phyloP scores from a whole-genome alignment of 2,888 invertebrate species.

The Dexiosoma caninum region DNA sequence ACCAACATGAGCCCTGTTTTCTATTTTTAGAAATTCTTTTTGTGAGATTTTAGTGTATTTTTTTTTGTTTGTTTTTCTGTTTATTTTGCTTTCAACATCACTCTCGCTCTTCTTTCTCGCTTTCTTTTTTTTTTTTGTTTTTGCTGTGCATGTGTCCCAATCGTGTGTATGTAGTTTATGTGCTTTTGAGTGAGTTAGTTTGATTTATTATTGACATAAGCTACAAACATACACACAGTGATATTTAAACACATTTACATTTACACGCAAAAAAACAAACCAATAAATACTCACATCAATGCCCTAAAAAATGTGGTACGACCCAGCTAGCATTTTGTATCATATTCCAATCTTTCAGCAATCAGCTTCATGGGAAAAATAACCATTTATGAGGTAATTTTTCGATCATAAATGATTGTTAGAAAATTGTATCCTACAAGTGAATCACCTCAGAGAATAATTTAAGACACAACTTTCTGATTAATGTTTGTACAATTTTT shows the following conservation, averaged over 20 bases:
- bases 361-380: no score
- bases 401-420: no score
- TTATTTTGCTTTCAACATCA: constrained; percentile 35
- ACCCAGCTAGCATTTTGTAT: no score
- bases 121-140: no score
- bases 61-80: neutral
- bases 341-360: no score
- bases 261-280: neutral
- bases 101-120: constrained; percentile 16
- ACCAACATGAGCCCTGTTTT: constrained; percentile 56
- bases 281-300: constrained; percentile 30
- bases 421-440: no score
- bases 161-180: constrained; percentile 24
- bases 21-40: constrained; percentile 20
- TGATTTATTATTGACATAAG: constrained; percentile 64
- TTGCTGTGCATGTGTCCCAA: neutral
- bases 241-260: constrained; percentile 4
- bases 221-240: constrained; percentile 34
- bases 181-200: constrained; percentile 59
- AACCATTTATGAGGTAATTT: no score
- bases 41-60: neutral
- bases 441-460: no score
- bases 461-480: no score
- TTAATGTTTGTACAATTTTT: no score
- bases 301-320: constrained; percentile 19